Conservation (phyloP, 2,888 invertebrate genomes). For the Suillia variegata region DNA sequence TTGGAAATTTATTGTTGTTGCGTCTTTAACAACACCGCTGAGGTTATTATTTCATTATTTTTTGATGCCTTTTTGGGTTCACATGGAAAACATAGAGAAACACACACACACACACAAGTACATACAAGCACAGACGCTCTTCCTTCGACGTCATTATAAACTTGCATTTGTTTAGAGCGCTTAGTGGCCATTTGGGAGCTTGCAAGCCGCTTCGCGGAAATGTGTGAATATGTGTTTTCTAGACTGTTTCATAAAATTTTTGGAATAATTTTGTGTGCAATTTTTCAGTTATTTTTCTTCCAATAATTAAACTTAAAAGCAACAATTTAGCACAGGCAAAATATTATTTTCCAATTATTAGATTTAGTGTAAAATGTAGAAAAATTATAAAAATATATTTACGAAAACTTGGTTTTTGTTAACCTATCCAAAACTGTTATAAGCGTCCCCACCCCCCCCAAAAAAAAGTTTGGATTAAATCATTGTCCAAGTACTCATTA, state of each 20-base stretch:
- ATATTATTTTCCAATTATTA: no score
- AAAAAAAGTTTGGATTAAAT: no score
- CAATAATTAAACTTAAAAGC: no score
- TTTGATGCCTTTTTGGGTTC: constrained; percentile 35
- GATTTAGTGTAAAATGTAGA: constrained; percentile 2
- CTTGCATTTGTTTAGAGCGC: constrained; percentile 40
- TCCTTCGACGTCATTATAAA: constrained; percentile 49
- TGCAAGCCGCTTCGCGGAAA: constrained; percentile 32
- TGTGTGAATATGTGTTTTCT: no score
- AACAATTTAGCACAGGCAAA: no score
- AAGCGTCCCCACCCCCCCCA: no score
- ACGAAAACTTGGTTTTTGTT: no score
- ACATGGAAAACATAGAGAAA: constrained; percentile 3
- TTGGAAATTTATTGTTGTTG: constrained; percentile 56
- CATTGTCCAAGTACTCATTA: no score
- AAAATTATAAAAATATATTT: background rate
- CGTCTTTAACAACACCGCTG: constrained; percentile 55
- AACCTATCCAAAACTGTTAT: no score
- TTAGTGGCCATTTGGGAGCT: constrained; percentile 59
- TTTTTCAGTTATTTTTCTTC: no score
- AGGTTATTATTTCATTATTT: constrained; percentile 59
- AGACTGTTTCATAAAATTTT: no score
- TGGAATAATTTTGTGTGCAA: no score
- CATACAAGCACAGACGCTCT: constrained; percentile 21
- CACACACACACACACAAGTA: constrained; percentile 24